Conservation (phyloP, 2,113 vertebrate species). For the Strigops habroptila region DNA sequence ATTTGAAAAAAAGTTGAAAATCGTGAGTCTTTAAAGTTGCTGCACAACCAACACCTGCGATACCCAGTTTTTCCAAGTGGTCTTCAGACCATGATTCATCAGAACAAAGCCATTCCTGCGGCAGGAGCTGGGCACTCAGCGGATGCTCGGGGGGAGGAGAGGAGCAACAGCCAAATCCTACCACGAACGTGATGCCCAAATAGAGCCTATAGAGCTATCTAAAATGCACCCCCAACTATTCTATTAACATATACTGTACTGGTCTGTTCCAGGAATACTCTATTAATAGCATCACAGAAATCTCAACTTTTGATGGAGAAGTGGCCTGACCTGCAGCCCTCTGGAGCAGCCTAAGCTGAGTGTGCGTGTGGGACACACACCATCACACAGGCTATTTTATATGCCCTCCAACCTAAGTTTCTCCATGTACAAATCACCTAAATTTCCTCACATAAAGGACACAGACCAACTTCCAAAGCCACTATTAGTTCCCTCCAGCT, state of each 20-base stretch:
- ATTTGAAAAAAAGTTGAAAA: not conserved
- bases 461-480: not conserved
- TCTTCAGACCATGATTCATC: not conserved
- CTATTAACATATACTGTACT: fast-evolving
- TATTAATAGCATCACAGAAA: fast-evolving
- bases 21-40: not conserved
- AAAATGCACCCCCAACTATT: not conserved
- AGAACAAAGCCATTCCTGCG: not conserved
- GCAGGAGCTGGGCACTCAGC: not conserved
- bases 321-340: not conserved
- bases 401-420: no score
- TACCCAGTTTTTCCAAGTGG: not conserved
- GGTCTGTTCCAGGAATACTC: not conserved
- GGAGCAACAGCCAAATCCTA: not conserved
- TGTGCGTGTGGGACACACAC: fast-evolving
- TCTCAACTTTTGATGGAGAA: not conserved
- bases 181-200: not conserved
- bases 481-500: not conserved
- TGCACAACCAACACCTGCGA: not conserved
- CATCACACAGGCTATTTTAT: fast-evolving
- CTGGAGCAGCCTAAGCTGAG: no score
- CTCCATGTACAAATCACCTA: not conserved
- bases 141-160: not conserved
- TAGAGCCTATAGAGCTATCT: not conserved
- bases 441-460: not conserved